phyloP scores from a whole-genome alignment of 2,797 vertebrate genomes.

The Linurgus olivaceus region DNA sequence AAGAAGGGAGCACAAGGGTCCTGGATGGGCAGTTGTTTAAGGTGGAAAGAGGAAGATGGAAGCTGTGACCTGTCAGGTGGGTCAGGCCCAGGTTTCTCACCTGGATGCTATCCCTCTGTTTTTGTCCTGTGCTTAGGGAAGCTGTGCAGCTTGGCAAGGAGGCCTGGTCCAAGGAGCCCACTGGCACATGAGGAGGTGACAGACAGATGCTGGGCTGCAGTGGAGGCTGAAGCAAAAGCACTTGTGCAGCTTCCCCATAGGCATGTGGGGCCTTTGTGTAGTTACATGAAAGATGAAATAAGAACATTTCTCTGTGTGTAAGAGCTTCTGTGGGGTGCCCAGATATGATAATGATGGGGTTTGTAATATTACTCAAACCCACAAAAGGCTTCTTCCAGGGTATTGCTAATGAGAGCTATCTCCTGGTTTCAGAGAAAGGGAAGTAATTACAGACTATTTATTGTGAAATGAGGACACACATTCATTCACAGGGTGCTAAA shows the following conservation, averaged over 20 bases:
- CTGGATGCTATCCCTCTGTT: not conserved
- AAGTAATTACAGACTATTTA: not conserved
- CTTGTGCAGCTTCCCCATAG: fast-evolving
- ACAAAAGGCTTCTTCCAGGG: not conserved
- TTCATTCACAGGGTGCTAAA: not conserved
- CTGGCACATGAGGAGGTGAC: not conserved
- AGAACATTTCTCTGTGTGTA: not conserved
- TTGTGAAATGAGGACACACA: not conserved
- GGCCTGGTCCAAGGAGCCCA: not conserved
- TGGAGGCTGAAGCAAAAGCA: not conserved
- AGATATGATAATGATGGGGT: not conserved
- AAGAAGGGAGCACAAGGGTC: not conserved
- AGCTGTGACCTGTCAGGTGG: not conserved
- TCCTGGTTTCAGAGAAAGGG: not conserved
- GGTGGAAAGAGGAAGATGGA: not conserved
- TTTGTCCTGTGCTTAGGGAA: not conserved
- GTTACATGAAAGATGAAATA: not conserved
- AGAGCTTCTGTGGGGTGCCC: not conserved
- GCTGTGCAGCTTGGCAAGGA: not conserved
- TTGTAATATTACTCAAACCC: not conserved
- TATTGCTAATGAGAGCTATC: not conserved
- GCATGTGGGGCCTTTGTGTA: not conserved
- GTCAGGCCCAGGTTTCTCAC: not conserved
- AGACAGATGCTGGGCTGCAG: not conserved
- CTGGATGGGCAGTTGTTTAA: not conserved